Conservation (phyloP, 2,113 vertebrate species). For the Zosterops pallidus region DNA sequence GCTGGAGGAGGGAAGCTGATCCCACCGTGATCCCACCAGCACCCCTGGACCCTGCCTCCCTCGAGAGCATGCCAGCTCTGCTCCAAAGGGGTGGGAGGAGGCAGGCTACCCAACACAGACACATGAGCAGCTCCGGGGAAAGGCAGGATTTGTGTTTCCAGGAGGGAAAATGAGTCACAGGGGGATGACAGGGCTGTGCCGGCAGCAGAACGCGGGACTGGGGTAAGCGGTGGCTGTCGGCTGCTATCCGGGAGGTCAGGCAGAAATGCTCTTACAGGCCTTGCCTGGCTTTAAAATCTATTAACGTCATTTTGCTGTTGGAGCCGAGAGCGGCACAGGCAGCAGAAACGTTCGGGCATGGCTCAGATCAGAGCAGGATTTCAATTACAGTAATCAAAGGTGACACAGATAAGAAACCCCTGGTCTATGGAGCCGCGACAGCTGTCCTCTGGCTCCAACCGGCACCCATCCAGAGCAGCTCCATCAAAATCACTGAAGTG, state of each 20-base stretch:
- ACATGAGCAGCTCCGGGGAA: neutral
- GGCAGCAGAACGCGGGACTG: neutral
- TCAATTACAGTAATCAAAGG: slow-evolving; percentile 66
- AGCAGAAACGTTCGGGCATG: neutral
- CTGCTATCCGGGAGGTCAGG: slow-evolving; percentile 4
- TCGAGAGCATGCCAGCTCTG: fast-evolving
- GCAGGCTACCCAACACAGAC: neutral
- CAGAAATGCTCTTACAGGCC: slow-evolving; percentile 26
- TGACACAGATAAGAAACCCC: slow-evolving; percentile 64
- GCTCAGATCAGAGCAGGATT: slow-evolving; percentile 63
- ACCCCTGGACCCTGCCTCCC: neutral
- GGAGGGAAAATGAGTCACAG: neutral
- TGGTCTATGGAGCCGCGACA: slow-evolving; percentile 27
- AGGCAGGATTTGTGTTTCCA: slow-evolving; percentile 19
- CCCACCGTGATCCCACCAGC: fast-evolving
- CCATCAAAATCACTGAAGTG: slow-evolving; percentile 64
- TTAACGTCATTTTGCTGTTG: slow-evolving; percentile 34
- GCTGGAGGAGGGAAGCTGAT: neutral
- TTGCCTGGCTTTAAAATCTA: slow-evolving; percentile 41
- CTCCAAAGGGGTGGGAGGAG: neutral
- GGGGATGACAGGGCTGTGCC: neutral
- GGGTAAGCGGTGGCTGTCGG: slow-evolving; percentile 4
- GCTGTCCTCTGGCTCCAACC: slow-evolving; percentile 63
- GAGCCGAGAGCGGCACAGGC: slow-evolving; percentile 4
- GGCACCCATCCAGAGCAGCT: slow-evolving; percentile 37